Base-by-base conservation (phyloP, 1,140 invertebrate genomes). In the Penaeus indicus region DNA sequence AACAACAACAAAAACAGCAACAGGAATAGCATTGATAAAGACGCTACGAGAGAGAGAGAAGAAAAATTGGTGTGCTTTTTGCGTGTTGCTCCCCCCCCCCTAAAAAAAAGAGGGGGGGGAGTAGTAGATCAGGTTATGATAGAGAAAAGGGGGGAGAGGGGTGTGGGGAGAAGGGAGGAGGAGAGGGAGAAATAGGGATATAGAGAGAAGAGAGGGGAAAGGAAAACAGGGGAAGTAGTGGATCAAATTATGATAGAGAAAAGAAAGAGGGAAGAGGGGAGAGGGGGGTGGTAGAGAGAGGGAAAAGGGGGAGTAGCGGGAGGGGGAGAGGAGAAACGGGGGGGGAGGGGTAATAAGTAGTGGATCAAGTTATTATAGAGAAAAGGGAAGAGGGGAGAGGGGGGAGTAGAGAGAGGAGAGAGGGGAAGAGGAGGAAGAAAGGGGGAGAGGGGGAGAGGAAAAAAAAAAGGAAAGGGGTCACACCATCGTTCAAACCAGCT, bases 31-130 rank as follows among this genome's bases (percentile, higher is more conserved):
- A n/a, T 16, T 18, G 63, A 64, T 16, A 64, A 64, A n/a, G 63
- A n/a, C 16, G n/a, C 16, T 16, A 64, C 1, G 64, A 25, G 25
- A 67, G 64, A 67, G 64, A 67, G 64, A 7, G 64, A 25, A 7
- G 7, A 7, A 7, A 7, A 7, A 7, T 21, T 2, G 2, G 5
- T 3, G 38, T 1, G 38, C 1, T 1, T 1, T n/a, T n/a, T n/a
- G n/a, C n/a, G n/a, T n/a, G n/a, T n/a, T n/a, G n/a, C n/a, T n/a
- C n/a, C n/a, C n/a, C n/a, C n/a, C n/a, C n/a, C 16, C 16, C 16
- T 22, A 25, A 7, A 7, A 7, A 25, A 7, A 25, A 7, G 64
- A 7, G 25, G 3, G 64, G 7, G 64, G 25, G 7, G 25, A 7
- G 64, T 3, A 67, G 25, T 67, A 7, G 64, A 7, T 1, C 2